These are phyloP conservation scores for Tenrec ecaudatus DNA, from an alignment of 2,113 vertebrate genomes.

Conservation along the genomic window DNA sequence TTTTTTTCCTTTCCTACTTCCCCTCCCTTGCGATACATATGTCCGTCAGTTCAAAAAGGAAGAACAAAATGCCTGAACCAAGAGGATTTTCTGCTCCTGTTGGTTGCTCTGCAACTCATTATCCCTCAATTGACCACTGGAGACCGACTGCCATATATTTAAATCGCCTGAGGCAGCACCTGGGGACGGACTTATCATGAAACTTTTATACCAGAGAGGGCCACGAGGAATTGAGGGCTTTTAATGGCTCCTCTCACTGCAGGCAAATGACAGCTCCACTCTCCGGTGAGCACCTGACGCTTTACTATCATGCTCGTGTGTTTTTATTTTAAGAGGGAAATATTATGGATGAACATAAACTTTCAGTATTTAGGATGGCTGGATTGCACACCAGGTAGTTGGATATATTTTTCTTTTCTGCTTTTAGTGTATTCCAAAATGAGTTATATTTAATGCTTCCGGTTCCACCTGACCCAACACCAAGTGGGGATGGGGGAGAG, in stretches of 20 bases:
- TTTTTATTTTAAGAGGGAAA: constrained; percentile 63
- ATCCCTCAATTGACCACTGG: constrained; percentile 35
- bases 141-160: constrained; percentile 23
- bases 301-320: constrained; percentile 11
- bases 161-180: constrained; percentile 6
- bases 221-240: constrained; percentile 49
- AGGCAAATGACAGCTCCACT: neutral
- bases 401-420: constrained; percentile 5
- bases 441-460: constrained; percentile 66
- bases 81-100: constrained; percentile 55
- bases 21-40: neutral
- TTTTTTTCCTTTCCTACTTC: neutral
- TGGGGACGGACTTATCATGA: constrained; percentile 42
- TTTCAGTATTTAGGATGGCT: constrained; percentile 56
- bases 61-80: constrained; percentile 62
- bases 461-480: neutral
- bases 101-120: neutral
- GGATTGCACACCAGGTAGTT: constrained; percentile 36
- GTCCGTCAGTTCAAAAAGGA: constrained; percentile 15
- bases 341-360: constrained; percentile 57
- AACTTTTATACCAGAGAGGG: constrained; percentile 64
- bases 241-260: constrained; percentile 29
- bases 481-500: neutral
- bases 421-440: constrained; percentile 59
- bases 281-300: constrained; percentile 47